Evolutionary conservation across 2,113 vertebrate species (phyloP), one percentile per base, ranked within the genome.

Genomic region (Astatoreochromis straeleni): DNA sequence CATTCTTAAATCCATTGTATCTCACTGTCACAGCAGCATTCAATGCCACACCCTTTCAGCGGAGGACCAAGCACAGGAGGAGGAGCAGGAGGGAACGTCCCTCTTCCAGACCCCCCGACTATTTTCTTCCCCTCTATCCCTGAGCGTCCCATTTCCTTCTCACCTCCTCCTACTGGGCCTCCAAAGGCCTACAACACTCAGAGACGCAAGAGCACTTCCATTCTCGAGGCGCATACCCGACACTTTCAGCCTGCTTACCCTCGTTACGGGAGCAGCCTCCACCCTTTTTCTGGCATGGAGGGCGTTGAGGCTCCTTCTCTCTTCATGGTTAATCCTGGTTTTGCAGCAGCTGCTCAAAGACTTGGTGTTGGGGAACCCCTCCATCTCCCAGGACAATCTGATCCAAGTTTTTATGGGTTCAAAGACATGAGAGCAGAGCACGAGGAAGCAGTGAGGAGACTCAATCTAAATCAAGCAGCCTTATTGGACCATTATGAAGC

Each of bases 201-300:
- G 94, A 97, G 99, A 12, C 98, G 99, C 95, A 99, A 99, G 97
- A 99, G 98, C 96, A 99, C 98, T 84, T 99, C 99, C 90, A 97
- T 98, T 96, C 96, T 99, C 88, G 99, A 99, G 97, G 98, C 98
- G 21, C 98, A 98, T 91, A 98, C 97, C 8, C 97, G 97, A 73
- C 98, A 98, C 89, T 98, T 98, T 91, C 98, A 98, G 95, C 97
- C 98, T 12, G 94, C 97, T 88, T 97, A 97, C 95, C 95, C 97
- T 87, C 97, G 97, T 94, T 95, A 97, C 26, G 98, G 97, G 88
- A 97, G 97, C 94, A 97, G 94, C 94, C 96, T 97, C 92, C 97
- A 97, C 87, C 97, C 97, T 26, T 96, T 97, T 82, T 95, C 96
- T 89, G 96, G 96, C 81, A 79, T 95, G 80, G 98, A 97, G 93